Evolutionary conservation across 1,140 invertebrate genomes (phyloP), one percentile per base, ranked within the genome.

Genomic region (Nomia melanderi): DNA sequence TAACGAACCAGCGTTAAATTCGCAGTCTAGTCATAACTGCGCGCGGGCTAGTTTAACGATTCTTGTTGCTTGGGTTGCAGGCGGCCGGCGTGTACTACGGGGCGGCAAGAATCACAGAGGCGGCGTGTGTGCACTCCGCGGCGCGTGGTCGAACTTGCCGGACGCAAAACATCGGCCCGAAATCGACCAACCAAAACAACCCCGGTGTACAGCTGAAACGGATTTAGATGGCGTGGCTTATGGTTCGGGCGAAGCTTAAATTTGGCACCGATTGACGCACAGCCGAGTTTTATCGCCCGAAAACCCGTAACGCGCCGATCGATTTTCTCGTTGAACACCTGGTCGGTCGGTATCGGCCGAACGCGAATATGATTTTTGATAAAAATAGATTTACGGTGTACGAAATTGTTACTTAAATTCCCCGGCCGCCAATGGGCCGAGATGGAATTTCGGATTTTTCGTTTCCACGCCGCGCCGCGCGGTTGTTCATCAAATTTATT

Each of bases 231-330:
- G 64, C 59, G 53, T 53, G 66, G 73, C 56, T 69, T 65, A 75
- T 63, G 79, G 67, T 77, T 39, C 72, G 31, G 54, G 64, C 79
- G 36, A 44, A 53, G 66, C 60, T 77, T 83, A 83, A 83, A 83
- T 83, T 78, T 82, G 81, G 80, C 53, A 70, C 56, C 76, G 82
- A 83, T 83, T 83, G 82, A 84, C 82, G 81, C 81, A 77, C 77
- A 53, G 53, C 29, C 50, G 78, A 73, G 57, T 79, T 84, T 83
- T 71, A 54, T 79, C 70, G 63, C 66, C n/a, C n/a, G 27, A n/a
- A n/a, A 39, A 20, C 70, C 54, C 62, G 80, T n/a, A n/a, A n/a
- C 44, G 3, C 27, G 47, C 14, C 59, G 77, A 84, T 84, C 82
- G 81, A 84, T 84, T 84, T 84, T 69, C 72, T 57, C 67, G 47